These are phyloP conservation scores for Pithys albifrons DNA, from an alignment of 2,113 vertebrate species.

Conservation along the genomic window DNA sequence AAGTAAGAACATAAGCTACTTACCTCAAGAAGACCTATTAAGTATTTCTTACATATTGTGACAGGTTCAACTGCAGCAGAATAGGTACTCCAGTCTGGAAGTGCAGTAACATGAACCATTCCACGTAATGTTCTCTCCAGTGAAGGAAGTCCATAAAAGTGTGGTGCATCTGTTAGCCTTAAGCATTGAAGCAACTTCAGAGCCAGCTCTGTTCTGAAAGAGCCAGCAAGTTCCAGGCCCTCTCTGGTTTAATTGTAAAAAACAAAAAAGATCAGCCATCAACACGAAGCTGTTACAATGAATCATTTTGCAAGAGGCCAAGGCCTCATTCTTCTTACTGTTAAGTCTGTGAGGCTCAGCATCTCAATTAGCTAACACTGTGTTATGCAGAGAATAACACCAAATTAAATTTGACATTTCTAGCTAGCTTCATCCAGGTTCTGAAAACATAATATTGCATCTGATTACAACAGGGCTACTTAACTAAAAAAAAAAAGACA, in stretches of 20 bases:
- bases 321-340: not conserved
- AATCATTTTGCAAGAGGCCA: not conserved
- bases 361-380: not conserved
- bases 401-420: not conserved
- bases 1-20: not conserved
- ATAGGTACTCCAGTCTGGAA: constrained; percentile 87
- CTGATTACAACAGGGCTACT: not conserved
- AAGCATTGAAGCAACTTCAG: constrained; percentile 87
- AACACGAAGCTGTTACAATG: not conserved
- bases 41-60: constrained; percentile 86
- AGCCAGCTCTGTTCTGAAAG: constrained; percentile 87
- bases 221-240: constrained; percentile 79
- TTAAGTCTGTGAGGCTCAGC: not conserved
- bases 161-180: constrained; percentile 87
- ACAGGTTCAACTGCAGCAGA: constrained; percentile 75
- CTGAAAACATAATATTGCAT: not conserved
- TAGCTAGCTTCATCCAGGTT: not conserved
- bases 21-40: constrained; percentile 91
- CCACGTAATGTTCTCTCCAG: constrained; percentile 88
- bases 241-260: constrained; percentile 70
- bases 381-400: not conserved
- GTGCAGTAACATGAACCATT: constrained; percentile 87
- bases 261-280: not conserved
- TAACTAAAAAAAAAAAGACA: not conserved
- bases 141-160: constrained; percentile 94